These are phyloP conservation scores for rat (Rattus norvegicus) DNA, from an alignment of 2,113 vertebrate species.

Conservation along the genomic window DNA sequence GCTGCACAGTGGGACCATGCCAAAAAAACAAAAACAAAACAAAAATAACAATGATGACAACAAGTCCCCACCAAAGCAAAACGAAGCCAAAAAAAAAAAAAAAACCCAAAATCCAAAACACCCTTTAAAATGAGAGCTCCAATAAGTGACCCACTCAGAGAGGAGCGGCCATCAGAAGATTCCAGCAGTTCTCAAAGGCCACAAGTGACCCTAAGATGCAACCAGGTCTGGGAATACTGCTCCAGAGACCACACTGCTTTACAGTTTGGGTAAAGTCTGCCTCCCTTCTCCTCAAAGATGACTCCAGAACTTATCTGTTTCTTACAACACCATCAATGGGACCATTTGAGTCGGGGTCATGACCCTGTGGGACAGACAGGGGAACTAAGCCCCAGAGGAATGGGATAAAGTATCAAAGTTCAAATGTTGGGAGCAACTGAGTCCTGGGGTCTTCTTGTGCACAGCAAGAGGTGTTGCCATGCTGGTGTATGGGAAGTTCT, in stretches of 20 bases:
- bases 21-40: background rate
- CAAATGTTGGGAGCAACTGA: background rate
- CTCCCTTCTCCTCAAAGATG: background rate
- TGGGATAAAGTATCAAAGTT: background rate
- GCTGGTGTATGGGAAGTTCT: background rate
- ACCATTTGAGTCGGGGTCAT: background rate
- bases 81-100: background rate
- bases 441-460: background rate
- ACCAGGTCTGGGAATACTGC: background rate
- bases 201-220: background rate
- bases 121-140: background rate
- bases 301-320: background rate
- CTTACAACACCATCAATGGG: background rate
- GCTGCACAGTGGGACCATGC: background rate
- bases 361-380: background rate
- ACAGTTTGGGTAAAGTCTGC: background rate
- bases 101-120: background rate
- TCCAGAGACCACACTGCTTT: background rate
- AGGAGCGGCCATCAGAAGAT: background rate
- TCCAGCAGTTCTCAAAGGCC: background rate
- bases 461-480: background rate
- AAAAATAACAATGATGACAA: too few species aligned
- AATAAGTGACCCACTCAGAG: background rate
- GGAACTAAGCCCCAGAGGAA: background rate
- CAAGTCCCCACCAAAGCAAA: background rate